Conservation (phyloP, 2,888 invertebrate species). For the Thumatha senex region DNA sequence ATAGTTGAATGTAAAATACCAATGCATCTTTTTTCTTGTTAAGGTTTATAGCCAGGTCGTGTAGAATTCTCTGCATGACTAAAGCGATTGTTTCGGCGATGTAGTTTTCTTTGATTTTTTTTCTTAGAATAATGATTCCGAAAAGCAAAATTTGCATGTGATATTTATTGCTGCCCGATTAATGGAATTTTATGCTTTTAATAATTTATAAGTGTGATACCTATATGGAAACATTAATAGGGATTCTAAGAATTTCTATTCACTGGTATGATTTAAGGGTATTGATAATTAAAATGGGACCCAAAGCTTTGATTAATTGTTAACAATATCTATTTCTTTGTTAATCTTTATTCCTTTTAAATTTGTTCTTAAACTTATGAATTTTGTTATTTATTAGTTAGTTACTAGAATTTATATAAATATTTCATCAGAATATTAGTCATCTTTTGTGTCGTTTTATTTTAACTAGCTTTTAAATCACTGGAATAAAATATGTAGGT, state of each 20-base stretch:
- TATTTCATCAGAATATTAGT: constrained; percentile 29
- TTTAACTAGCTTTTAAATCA: constrained; percentile 16
- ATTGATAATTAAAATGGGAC: constrained; percentile 60
- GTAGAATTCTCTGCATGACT: constrained; percentile 62
- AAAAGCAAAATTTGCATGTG: constrained; percentile 69
- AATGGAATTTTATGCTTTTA: constrained; percentile 61
- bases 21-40: constrained; percentile 62
- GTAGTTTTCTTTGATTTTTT: constrained; percentile 44
- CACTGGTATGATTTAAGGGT: constrained; percentile 62
- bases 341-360: constrained; percentile 51
- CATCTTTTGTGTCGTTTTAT: constrained; percentile 27
- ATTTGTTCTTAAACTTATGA: constrained; percentile 41
- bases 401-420: constrained; percentile 31
- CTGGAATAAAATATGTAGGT: no score
- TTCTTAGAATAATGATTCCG: constrained; percentile 56
- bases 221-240: constrained; percentile 66
- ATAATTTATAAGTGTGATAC: constrained; percentile 65
- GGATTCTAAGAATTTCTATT: constrained; percentile 62
- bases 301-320: constrained; percentile 66
- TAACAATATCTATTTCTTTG: constrained; percentile 68
- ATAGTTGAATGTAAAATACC: constrained; percentile 67
- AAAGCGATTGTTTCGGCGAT: constrained; percentile 50
- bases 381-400: constrained; percentile 35
- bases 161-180: constrained; percentile 63
- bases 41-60: constrained; percentile 43